Base-by-base conservation (phyloP, 1,140 invertebrate species). In the Formica selysi region DNA sequence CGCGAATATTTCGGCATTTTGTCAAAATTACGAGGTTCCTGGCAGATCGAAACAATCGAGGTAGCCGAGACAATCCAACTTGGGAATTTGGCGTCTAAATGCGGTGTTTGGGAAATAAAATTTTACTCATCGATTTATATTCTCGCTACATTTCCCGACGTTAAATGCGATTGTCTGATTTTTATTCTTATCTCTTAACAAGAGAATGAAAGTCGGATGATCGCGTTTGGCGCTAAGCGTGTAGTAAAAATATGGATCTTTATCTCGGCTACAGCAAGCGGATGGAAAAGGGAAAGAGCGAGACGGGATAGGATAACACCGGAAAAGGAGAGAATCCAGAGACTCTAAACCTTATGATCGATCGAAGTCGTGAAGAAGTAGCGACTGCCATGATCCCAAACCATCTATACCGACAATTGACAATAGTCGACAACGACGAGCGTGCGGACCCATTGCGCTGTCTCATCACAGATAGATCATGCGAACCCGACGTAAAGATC, bases 371-470 rank as follows among this genome's bases (percentile, higher is more conserved):
- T 59, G 51, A 87, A 89, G 78, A 74, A 79, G 76, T 89, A 57
- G 81, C 85, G 76, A 86, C 85, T 86, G 85, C 85, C 85, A 70
- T 81, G 61, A 81, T 79, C 78, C 67, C 65, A 61, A 67, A 48
- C 22, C 38, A 81, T 59, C 64, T n/a, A 86, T n/a, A 86, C 13
- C 62, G 26, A 65, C 76, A 59, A 81, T 81, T 71, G 13, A 68
- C n/a, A 70, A 73, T 29, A 38, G 76, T 86, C 76, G 76, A 62
- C 71, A 62, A n/a, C 87, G 84, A 88, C 89, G 90, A 86, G 73
- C 67, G 68, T n/a, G 57, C 87, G 89, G 91, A 91, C 89, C 91
- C 91, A 91, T 85, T 92, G 94, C 91, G 92, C 61, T 85, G 86
- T 87, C 92, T 91, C 38, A 68, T 87, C 92, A 87, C 70, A 51